Conservation (phyloP, 1,140 invertebrate species). For the Aphelinus atriplicis region DNA sequence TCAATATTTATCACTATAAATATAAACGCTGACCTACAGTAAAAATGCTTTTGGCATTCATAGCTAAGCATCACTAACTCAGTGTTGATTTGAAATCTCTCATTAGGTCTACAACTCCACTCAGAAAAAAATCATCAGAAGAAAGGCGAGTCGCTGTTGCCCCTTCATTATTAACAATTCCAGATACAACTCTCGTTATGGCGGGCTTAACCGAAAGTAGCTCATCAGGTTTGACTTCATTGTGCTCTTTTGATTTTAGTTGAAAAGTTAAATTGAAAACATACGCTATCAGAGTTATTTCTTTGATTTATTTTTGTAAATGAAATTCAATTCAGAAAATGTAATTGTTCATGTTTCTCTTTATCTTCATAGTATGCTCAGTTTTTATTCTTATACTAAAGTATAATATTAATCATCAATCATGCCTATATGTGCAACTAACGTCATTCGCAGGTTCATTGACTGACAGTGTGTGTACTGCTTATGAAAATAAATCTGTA, state of each 20-base stretch:
- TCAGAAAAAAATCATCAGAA: conserved; percentile 62
- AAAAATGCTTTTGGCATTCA: not conserved
- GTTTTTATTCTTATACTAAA: not conserved
- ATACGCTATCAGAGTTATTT: too few relatives aligned
- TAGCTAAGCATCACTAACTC: conserved; percentile 11
- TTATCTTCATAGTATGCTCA: too few relatives aligned
- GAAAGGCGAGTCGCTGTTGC: conserved; percentile 57
- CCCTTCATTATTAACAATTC: conserved; percentile 61
- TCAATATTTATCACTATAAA: not conserved
- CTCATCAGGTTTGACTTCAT: conserved; percentile 66
- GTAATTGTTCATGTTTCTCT: not conserved
- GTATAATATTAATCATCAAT: conserved; percentile 8
- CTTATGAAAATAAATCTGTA: conserved; percentile 66
- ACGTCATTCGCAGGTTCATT: conserved; percentile 64
- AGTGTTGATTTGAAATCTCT: conserved; percentile 28
- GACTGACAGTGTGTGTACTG: conserved; percentile 72
- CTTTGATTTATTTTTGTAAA: too few relatives aligned
- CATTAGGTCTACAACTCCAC: conserved; percentile 58
- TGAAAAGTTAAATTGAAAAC: not conserved
- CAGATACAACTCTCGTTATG: conserved; percentile 57
- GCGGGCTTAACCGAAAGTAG: conserved; percentile 71
- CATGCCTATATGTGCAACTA: conserved; percentile 24
- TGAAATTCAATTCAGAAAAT: not conserved
- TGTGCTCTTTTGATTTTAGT: not conserved
- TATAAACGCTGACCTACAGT: too few relatives aligned